Conservation (phyloP, 2,113 vertebrate genomes). For the Xenopus borealis region DNA sequence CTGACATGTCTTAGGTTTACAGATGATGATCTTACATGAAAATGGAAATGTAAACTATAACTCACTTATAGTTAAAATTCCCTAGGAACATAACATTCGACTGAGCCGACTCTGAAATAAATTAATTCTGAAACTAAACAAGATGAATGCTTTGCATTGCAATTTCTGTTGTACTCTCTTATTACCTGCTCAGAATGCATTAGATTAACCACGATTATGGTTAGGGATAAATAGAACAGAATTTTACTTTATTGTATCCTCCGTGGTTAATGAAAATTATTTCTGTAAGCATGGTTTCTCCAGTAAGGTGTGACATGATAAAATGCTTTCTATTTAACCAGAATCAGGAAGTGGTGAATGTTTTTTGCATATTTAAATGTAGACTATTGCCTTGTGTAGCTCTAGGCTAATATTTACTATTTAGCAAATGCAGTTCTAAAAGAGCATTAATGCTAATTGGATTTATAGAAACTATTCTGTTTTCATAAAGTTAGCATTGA, state of each 20-base stretch:
- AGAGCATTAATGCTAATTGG: background rate
- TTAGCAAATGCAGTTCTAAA: background rate
- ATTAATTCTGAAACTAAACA: constrained; percentile 45
- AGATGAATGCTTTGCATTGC: constrained; percentile 42
- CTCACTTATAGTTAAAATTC: constrained; percentile 39
- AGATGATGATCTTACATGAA: constrained; percentile 9
- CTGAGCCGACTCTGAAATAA: constrained; percentile 27
- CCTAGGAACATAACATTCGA: constrained; percentile 39
- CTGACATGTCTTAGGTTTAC: constrained; percentile 18
- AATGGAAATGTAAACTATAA: constrained; percentile 37
- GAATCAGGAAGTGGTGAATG: constrained; percentile 2
- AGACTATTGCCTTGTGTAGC: constrained; percentile 14
- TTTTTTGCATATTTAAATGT: constrained; percentile 22
- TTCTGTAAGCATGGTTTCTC: constrained; percentile 42
- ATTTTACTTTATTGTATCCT: constrained; percentile 38
- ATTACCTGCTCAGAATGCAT: constrained; percentile 47
- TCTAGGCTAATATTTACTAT: constrained; percentile 21
- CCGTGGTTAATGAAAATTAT: constrained; percentile 36
- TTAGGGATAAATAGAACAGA: constrained; percentile 40
- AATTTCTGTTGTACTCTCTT: constrained; percentile 44
- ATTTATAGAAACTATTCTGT: too few relatives aligned
- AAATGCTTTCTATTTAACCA: constrained; percentile 22
- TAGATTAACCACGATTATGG: constrained; percentile 42
- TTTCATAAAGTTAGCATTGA: too few relatives aligned
- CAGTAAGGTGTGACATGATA: constrained; percentile 28